These are phyloP conservation scores for Linnaemya vulpina DNA, from an alignment of 2,888 invertebrate species.

Conservation along the genomic window DNA sequence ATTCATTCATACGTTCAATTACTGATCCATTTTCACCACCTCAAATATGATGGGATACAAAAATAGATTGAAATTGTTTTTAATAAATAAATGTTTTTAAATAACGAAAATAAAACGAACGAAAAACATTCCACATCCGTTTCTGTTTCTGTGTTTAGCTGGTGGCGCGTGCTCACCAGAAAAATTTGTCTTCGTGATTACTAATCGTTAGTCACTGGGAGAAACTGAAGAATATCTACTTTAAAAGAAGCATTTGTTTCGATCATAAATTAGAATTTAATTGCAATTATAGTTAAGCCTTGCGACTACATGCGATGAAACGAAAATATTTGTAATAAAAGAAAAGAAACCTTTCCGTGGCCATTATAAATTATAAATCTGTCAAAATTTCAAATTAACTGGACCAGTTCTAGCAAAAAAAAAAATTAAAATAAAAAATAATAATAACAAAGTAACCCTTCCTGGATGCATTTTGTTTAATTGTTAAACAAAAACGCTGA, in stretches of 20 bases:
- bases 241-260: constrained; percentile 62
- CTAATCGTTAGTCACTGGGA: neutral
- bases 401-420: constrained; percentile 61
- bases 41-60: neutral
- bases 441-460: constrained; percentile 62
- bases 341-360: constrained; percentile 20
- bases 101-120: constrained; percentile 22
- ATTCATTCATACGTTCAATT: constrained; percentile 24
- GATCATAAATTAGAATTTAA: constrained; percentile 70
- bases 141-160: constrained; percentile 1
- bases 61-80: constrained; percentile 53
- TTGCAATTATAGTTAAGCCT: constrained; percentile 62
- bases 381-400: constrained; percentile 61
- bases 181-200: neutral
- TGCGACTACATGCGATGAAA: constrained; percentile 12
- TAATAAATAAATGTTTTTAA: constrained; percentile 34
- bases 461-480: constrained; percentile 6
- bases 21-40: constrained; percentile 1
- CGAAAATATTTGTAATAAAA: neutral
- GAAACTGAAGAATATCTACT: constrained; percentile 45
- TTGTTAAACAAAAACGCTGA: constrained; percentile 24
- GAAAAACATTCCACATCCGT: constrained; percentile 69
- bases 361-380: constrained; percentile 63
- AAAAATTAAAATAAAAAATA: no score
- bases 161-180: constrained; percentile 62